Evolutionary conservation across 2,797 vertebrate genomes (phyloP).

Genomic region (Cyclopterus lumpus): DNA sequence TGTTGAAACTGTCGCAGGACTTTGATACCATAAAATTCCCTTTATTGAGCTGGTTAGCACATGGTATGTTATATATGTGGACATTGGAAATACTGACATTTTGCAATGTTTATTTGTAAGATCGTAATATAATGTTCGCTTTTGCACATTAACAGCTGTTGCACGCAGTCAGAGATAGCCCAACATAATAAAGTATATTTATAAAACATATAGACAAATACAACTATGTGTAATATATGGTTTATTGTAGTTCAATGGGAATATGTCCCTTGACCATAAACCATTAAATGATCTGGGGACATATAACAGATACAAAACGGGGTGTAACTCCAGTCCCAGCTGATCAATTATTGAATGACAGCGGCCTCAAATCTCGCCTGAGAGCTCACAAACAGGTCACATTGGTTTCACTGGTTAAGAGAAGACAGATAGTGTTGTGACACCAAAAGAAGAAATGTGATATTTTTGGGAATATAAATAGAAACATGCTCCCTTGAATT

Average conservation of each 20-base stretch:
- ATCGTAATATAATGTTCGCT: not conserved
- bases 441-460: not conserved
- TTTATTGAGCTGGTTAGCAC: not conserved
- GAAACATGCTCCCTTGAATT: not conserved
- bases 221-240: not conserved
- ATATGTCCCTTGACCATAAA: slow-evolving; percentile 4
- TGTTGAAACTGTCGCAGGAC: slow-evolving; percentile 33
- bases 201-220: slow-evolving; percentile 10
- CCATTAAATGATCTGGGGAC: not conserved
- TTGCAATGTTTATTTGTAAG: not conserved
- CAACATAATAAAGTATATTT: not conserved
- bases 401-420: not conserved
- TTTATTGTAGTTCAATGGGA: slow-evolving; percentile 5
- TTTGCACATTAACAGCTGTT: not conserved
- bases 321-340: slow-evolving; percentile 34
- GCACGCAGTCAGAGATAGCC: not conserved
- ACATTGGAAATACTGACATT: not conserved
- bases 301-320: slow-evolving; percentile 15
- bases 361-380: not conserved
- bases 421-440: not conserved
- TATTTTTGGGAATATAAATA: not conserved
- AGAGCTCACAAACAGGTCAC: not conserved
- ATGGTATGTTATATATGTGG: not conserved
- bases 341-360: slow-evolving; percentile 48
- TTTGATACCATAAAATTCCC: slow-evolving; percentile 50